Base-by-base conservation (phyloP, 2,797 vertebrate species). In the Aldrovandia affinis region DNA sequence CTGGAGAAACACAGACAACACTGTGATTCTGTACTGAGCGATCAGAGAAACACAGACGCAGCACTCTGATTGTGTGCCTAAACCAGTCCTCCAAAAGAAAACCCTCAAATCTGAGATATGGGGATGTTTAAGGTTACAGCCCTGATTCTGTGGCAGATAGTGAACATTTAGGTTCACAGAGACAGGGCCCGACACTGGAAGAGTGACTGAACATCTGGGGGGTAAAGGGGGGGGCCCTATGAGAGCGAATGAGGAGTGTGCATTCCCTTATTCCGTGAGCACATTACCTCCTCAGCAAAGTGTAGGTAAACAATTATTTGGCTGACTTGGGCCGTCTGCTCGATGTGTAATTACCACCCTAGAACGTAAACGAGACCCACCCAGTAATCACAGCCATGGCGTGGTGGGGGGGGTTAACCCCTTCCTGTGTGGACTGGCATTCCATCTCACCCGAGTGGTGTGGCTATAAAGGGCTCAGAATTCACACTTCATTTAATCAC, bases 301-400 rank as follows among this genome's bases (percentile, higher is more conserved):
- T 22, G 33, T 44, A 81, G 80, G 85, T 86, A 86, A 90, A 89
- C 86, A 84, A 85, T 87, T 80, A 89, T 89, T 90, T 88, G 86
- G 84, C 86, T 86, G 73, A 82, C 18, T 77, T 81, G 61, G 78
- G 55, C 63, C 79, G 44, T 80, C 81, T 65, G 78, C 81, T 78
- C 50, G 30, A 39, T 73, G 83, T 84, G 47, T 89, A 90, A 92
- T 90, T 86, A 89, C 86, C 73, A 83, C 81, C 47, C 86, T 77
- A 83, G 81, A 87, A 87, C 79, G 88, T 87, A 89, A 89, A 87
- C 87, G 8, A 63, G 84, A 81, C 86, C 83, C 84, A 89, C 88
- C 89, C 86, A 82, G 54, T 89, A 84, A 89, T 91, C 89, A 79
- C n/a, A 79, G 30, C 14, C 18, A 42, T 42, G 2, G 36, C 36